A percentile compares a stretch with the other conserved stretches of the same genome.
These are phyloP conservation scores for Hyphantria cunea DNA, from an alignment of 1,140 invertebrate genomes.

Conservation along the genomic window DNA sequence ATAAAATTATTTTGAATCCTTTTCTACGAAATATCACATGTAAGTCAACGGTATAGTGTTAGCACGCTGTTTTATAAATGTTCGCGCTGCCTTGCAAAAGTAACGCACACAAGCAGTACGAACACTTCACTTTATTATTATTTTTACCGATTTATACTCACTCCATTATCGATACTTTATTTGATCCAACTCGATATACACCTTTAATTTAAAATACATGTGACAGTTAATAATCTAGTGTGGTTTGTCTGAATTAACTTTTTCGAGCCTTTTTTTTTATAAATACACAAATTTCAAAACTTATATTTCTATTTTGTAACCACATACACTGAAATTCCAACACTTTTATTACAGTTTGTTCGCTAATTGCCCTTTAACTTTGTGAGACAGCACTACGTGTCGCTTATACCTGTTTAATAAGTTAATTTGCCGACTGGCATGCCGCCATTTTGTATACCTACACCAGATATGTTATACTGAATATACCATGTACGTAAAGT, in stretches of 20 bases:
- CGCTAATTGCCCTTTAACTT: conserved; percentile 4
- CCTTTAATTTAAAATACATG: no score
- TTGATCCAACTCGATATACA: no score
- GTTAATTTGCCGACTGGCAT: conserved; percentile 28
- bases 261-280: no score
- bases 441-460: conserved; percentile 14
- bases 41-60: neutral
- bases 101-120: neutral
- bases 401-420: conserved; percentile 13
- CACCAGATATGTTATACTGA: conserved; percentile 18
- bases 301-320: no score
- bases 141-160: no score
- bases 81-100: conserved; percentile 3
- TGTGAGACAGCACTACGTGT: conserved; percentile 26
- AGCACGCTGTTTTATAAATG: neutral
- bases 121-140: neutral
- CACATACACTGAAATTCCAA: no score
- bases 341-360: neutral
- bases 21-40: neutral
- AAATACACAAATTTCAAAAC: no score
- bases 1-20: no score
- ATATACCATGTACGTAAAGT: neutral
- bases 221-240: no score
- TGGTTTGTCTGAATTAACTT: no score
- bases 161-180: no score